These are phyloP conservation scores for Calyptommatus sinebrachiatus DNA, from an alignment of 2,113 vertebrate species.

Conservation along the genomic window DNA sequence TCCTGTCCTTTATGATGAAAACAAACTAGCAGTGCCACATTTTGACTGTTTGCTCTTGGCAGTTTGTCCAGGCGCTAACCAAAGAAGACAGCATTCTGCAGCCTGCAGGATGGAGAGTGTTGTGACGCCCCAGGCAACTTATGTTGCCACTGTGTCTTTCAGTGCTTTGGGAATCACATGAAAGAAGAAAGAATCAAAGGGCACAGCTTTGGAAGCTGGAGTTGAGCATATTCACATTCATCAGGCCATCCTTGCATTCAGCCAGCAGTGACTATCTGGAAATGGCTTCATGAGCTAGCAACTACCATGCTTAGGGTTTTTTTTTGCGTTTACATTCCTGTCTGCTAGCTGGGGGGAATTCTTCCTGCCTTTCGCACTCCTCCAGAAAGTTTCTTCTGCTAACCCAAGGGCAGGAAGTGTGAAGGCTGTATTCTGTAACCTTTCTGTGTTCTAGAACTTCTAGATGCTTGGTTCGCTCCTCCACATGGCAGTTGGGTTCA, in stretches of 20 bases:
- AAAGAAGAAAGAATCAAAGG: conserved; percentile 10
- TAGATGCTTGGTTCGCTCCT: too few species aligned
- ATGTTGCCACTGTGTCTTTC: not conserved
- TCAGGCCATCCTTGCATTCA: not conserved
- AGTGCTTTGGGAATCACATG: not conserved
- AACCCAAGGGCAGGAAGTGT: too few species aligned
- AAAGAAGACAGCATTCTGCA: not conserved
- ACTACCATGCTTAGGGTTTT: not conserved
- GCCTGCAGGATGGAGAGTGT: not conserved
- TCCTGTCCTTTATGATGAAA: not conserved
- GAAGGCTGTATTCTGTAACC: too few species aligned
- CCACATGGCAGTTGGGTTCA: too few species aligned
- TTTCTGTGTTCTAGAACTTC: too few species aligned
- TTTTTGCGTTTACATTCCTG: too few species aligned
- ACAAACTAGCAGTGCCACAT: not conserved
- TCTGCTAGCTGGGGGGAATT: too few species aligned
- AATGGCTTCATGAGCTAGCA: not conserved
- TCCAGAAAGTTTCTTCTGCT: too few species aligned
- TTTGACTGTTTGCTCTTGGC: not conserved
- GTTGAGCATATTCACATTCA: not conserved
- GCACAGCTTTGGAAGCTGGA: not conserved
- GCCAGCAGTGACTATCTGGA: not conserved
- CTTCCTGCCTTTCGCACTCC: too few species aligned
- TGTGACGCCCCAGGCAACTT: not conserved
- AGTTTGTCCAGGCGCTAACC: not conserved